Evolutionary conservation across 2,113 vertebrate genomes (phyloP), one percentile per base, ranked within the genome.

Genomic region (Xenopus borealis): DNA sequence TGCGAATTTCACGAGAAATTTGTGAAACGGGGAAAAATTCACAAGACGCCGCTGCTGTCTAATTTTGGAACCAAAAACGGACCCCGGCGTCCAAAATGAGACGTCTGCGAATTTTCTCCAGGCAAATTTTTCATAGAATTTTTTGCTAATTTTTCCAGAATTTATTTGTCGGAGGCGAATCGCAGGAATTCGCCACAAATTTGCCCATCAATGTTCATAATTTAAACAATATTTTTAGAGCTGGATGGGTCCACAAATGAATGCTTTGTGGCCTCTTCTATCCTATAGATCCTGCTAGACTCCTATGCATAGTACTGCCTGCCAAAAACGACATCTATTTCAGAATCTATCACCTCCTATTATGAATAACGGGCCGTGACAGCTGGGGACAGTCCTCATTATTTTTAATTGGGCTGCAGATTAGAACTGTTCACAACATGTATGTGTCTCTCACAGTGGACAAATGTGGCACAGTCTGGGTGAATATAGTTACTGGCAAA

Each of bases 351-450:
- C 89, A 83, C 81, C 82, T 81, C 84, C 85, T 82, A 85, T 92
- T 86, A 89, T 81, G 79, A 74, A 85, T 89, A 90, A 93, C 85
- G 83, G 81, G 81, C 78, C 66, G 88, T 88, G 90, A 86, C 88
- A 78, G 81, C 83, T 85, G 84, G 86, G 90, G 91, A 91, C 89
- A 81, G 87, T 87, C 89, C 89, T 93, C 91, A 87, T 93, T 93
- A 93, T 91, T 91, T 93, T 92, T 93, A 93, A 93, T 93, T 91
- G 89, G 91, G 84, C 70, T 81, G 85, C 83, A 83, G 86, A 87
- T 88, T 82, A 83, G 82, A 87, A 85, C 80, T 67, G 83, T 83
- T 84, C 85, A 86, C 85, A 81, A 80, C 85, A 81, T 79, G 81
- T 78, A 81, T 44, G 69, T 62, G 47, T 63, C 73, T 55, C 18